Conservation (phyloP, 2,113 vertebrate genomes). For the Sorex fumeus region DNA sequence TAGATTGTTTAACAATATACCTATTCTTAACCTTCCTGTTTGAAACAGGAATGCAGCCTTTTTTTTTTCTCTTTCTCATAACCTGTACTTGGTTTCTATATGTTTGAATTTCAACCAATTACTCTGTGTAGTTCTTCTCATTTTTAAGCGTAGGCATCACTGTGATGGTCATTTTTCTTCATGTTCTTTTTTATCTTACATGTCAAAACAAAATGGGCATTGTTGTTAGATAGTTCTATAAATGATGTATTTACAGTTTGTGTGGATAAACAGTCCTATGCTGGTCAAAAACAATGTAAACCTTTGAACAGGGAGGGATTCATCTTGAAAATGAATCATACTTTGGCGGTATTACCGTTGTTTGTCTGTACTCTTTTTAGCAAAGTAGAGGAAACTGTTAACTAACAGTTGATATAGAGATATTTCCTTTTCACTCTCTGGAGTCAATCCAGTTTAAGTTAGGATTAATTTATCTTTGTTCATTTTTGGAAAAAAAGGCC, state of each 20-base stretch:
- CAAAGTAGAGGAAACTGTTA: conserved; percentile 93
- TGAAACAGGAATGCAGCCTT: conserved; percentile 36
- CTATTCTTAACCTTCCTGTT: not conserved
- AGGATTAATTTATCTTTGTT: conserved; percentile 91
- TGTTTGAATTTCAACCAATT: conserved; percentile 10
- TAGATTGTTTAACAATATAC: not conserved
- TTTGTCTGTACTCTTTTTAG: conserved; percentile 81
- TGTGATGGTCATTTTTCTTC: conserved; percentile 79
- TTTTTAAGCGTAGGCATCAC: conserved; percentile 55
- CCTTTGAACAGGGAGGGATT: conserved; percentile 84
- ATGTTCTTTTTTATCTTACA: conserved; percentile 72
- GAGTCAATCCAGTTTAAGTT: conserved; percentile 90
- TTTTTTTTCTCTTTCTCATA: not conserved
- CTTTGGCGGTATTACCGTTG: conserved; percentile 82
- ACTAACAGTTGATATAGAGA: conserved; percentile 91
- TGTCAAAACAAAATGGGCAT: conserved; percentile 82
- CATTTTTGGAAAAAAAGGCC: conserved; percentile 68
- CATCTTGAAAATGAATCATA: conserved; percentile 88
- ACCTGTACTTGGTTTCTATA: not conserved
- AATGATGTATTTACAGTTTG: conserved; percentile 87
- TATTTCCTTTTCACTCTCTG: conserved; percentile 93
- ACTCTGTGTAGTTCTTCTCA: conserved; percentile 63
- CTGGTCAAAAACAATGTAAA: conserved; percentile 87
- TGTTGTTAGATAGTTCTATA: conserved; percentile 84
- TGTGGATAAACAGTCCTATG: conserved; percentile 80